These are phyloP conservation scores for Aspidoscelis tigris DNA, from an alignment of 2,113 vertebrate species.

Conservation along the genomic window DNA sequence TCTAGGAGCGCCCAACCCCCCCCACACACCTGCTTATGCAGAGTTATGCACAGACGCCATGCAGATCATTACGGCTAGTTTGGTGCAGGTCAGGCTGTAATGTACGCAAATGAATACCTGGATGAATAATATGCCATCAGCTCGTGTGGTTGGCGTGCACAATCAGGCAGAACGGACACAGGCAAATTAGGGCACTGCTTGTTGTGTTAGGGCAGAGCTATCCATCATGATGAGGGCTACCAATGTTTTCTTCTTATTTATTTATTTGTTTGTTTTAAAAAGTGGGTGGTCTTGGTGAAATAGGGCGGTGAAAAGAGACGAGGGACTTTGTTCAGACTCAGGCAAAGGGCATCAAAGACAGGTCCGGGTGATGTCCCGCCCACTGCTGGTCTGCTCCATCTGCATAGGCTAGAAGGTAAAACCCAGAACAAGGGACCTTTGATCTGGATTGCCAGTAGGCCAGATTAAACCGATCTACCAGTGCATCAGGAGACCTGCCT, in stretches of 20 bases:
- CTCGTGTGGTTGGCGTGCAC: background rate
- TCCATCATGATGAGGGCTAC: background rate
- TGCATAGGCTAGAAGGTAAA: no score
- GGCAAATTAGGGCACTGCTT: constrained; percentile 6
- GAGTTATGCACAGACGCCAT: background rate
- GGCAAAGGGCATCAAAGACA: no score
- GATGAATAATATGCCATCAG: background rate
- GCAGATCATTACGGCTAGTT: background rate
- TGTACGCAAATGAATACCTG: constrained; percentile 1
- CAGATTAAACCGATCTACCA: no score
- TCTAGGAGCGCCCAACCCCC: background rate
- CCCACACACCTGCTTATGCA: background rate
- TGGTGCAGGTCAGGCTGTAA: background rate
- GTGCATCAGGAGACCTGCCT: no score
- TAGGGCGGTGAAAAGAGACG: background rate
- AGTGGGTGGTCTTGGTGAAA: background rate
- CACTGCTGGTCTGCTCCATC: no score
- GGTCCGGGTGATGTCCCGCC: no score
- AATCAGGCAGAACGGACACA: background rate
- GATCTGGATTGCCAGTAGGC: no score
- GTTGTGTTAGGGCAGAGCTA: background rate
- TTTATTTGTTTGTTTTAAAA: background rate
- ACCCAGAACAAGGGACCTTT: no score
- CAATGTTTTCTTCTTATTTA: no score
- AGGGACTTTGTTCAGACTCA: background rate